A percentile compares a stretch with the other conserved stretches of the same genome.
Evolutionary conservation across 2,888 invertebrate species (phyloP).

Genomic region (Clanis bilineata): DNA sequence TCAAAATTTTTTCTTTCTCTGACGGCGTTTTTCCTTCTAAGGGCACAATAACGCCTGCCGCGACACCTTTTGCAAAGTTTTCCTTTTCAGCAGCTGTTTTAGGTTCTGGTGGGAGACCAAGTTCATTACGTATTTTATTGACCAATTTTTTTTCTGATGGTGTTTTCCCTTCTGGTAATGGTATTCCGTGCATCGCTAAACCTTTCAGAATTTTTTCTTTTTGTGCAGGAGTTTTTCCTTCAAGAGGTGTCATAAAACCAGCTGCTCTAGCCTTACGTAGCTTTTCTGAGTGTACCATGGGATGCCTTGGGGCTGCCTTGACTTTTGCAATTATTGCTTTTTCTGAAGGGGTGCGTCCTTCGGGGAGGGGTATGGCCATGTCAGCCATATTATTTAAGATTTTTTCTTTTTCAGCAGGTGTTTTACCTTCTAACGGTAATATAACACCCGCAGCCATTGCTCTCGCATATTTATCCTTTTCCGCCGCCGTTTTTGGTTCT

Average conservation of each 20-base stretch:
- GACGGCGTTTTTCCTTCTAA: conserved; percentile 37
- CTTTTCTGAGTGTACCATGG: conserved; percentile 23
- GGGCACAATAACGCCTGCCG: conserved; percentile 35
- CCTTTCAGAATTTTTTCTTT: conserved; percentile 41
- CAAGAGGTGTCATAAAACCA: conserved; percentile 32
- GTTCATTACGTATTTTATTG: conserved; percentile 36
- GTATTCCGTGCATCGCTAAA: conserved; percentile 32
- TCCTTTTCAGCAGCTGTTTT: conserved; percentile 31
- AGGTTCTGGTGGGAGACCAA: conserved; percentile 41
- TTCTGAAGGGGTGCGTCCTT: conserved; percentile 33
- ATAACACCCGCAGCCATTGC: conserved; percentile 34
- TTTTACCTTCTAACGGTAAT: conserved; percentile 38
- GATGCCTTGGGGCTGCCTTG: conserved; percentile 24
- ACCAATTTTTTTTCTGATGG: conserved; percentile 36
- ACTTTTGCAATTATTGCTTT: conserved; percentile 30
- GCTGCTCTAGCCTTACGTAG: conserved; percentile 35
- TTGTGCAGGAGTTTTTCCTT: conserved; percentile 35
- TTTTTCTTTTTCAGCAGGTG: conserved; percentile 28
- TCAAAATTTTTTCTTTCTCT: conserved; percentile 37
- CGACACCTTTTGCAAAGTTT: conserved; percentile 33
- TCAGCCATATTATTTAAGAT: conserved; percentile 28
- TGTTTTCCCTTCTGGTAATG: conserved; percentile 39
- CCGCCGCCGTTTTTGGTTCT: conserved; percentile 31
- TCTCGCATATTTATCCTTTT: conserved; percentile 30
- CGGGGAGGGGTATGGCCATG: conserved; percentile 32